Evolutionary conservation across 1,140 invertebrate genomes (phyloP).

Genomic region (Hyles vespertilio): DNA sequence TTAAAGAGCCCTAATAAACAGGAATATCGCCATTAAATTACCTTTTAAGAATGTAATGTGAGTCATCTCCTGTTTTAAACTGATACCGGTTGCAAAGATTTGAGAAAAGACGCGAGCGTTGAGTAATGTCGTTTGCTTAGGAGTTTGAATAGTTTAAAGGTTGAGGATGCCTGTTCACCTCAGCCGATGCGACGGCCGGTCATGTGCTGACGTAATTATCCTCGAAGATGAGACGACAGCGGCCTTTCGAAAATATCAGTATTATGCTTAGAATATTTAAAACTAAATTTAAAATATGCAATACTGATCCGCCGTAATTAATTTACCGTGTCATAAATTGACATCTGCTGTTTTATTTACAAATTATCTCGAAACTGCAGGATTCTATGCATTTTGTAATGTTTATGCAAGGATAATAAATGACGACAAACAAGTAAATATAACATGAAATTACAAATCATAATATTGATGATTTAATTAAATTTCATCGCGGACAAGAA

Average conservation of each 20-base stretch:
- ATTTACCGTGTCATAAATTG: too few relatives aligned
- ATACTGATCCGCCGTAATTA: too few relatives aligned
- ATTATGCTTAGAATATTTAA: slow-evolving; percentile 6
- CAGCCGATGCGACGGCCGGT: slow-evolving; percentile 26
- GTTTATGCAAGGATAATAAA: too few relatives aligned
- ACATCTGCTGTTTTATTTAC: too few relatives aligned
- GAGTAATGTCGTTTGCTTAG: slow-evolving; percentile 31
- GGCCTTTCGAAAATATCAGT: slow-evolving; percentile 36
- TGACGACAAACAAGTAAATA: too few relatives aligned
- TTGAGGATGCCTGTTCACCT: slow-evolving; percentile 61
- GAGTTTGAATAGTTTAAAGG: slow-evolving; percentile 56
- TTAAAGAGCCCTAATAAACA: slow-evolving; percentile 20
- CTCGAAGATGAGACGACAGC: slow-evolving; percentile 22
- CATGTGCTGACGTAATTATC: slow-evolving; percentile 42
- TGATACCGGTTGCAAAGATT: slow-evolving; percentile 28
- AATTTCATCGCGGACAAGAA: too few relatives aligned
- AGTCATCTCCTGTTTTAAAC: slow-evolving; percentile 50
- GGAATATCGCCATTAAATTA: slow-evolving; percentile 28
- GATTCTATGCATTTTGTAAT: too few relatives aligned
- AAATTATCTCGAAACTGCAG: too few relatives aligned
- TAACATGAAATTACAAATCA: too few relatives aligned
- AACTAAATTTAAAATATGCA: not conserved
- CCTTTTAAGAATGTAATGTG: slow-evolving; percentile 30
- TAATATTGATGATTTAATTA: too few relatives aligned
- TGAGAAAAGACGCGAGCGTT: slow-evolving; percentile 17